A percentile compares a stretch with the other conserved stretches of the same genome.
phyloP scores from a whole-genome alignment of 1,140 invertebrate species.

The Listronotus bonariensis region DNA sequence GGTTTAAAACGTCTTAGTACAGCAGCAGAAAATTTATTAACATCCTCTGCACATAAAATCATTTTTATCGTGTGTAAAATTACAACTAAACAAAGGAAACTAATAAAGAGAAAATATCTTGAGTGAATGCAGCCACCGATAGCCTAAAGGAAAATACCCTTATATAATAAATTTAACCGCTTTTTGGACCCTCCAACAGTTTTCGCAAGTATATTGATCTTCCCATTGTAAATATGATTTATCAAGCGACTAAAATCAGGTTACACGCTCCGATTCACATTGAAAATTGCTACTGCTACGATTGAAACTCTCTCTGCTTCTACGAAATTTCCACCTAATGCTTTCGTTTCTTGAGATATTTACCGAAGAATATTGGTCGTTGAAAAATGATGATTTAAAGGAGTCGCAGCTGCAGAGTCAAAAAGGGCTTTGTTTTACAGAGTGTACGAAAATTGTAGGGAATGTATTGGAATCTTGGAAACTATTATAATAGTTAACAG shows the following conservation, averaged over 20 bases:
- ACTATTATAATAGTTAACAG: too few relatives aligned
- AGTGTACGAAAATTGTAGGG: too few relatives aligned
- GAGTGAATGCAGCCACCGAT: too few relatives aligned
- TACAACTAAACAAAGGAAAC: too few relatives aligned
- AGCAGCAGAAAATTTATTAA: too few relatives aligned
- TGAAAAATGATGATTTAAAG: conserved; percentile 37
- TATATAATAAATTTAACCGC: conserved; percentile 9
- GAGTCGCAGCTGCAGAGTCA: conserved; percentile 32
- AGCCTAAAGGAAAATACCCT: conserved; percentile 3
- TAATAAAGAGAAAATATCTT: too few relatives aligned
- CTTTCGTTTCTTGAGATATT: conserved; percentile 8
- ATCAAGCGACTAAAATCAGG: conserved; percentile 18
- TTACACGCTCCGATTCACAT: conserved; percentile 5
- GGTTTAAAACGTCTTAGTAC: too few relatives aligned
- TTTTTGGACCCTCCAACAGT: conserved; percentile 1
- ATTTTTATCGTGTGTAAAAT: too few relatives aligned
- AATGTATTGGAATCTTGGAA: too few relatives aligned
- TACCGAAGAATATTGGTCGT: conserved; percentile 14
- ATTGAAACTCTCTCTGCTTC: conserved; percentile 3
- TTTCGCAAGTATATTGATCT: conserved; percentile 6
- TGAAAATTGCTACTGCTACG: conserved; percentile 5
- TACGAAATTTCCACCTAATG: conserved; percentile 1
- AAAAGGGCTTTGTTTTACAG: too few relatives aligned
- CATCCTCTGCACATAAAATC: too few relatives aligned
- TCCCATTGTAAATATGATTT: conserved; percentile 19